phyloP scores from a whole-genome alignment of 1,140 invertebrate genomes.

The Apis florea region DNA sequence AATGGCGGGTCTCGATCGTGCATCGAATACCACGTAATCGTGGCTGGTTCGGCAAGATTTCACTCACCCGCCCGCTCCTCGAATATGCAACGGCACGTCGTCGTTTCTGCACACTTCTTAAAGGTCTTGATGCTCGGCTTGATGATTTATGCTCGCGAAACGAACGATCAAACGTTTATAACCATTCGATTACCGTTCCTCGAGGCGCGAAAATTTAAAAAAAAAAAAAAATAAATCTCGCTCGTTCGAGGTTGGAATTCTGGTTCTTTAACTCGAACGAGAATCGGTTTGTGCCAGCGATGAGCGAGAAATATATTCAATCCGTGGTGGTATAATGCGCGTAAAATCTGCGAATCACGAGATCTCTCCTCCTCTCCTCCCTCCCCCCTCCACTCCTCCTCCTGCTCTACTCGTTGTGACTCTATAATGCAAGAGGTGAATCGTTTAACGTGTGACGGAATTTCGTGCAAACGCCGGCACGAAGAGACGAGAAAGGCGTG shows the following conservation, averaged over 20 bases:
- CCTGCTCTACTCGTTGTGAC: neutral
- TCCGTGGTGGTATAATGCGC: neutral
- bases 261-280: too few species aligned
- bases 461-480: constrained; percentile 15
- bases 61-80: constrained; percentile 51
- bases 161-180: neutral
- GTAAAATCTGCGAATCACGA: constrained; percentile 3
- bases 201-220: too few species aligned
- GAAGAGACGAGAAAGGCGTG: constrained; percentile 46
- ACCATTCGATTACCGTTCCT: neutral
- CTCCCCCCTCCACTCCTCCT: too few species aligned
- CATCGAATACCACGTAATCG: constrained; percentile 58
- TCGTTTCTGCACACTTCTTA: constrained; percentile 23
- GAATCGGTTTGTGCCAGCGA: neutral
- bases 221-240: too few species aligned
- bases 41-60: constrained; percentile 46
- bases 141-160: constrained; percentile 28
- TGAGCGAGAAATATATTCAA: neutral
- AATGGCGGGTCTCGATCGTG: constrained; percentile 59
- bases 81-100: constrained; percentile 48
- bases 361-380: too few species aligned
- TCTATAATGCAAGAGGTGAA: constrained; percentile 9
- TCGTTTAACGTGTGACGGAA: constrained; percentile 32
- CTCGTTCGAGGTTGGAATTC: neutral
- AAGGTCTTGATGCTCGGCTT: constrained; percentile 38